phyloP scores from a whole-genome alignment of 2,797 vertebrate species.

The Euphonia xanthogaster region DNA sequence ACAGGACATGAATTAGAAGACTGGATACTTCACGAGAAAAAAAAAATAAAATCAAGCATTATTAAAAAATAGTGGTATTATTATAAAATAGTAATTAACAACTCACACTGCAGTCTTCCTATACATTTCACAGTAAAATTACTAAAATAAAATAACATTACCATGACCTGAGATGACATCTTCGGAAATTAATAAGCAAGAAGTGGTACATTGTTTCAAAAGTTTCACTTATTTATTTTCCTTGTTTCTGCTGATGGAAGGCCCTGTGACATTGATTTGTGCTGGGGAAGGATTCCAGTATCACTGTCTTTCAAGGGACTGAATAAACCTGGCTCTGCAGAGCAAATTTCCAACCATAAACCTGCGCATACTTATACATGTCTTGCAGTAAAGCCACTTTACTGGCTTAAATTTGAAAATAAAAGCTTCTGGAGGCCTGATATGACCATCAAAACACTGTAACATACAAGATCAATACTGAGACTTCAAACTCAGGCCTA shows the following conservation, averaged over 20 bases:
- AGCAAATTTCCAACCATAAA: not conserved
- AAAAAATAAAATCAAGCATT: not conserved
- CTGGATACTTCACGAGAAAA: not conserved
- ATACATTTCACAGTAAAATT: not conserved
- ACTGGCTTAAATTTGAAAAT: not conserved
- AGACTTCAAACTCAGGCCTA: not conserved
- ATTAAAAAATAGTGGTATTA: not conserved
- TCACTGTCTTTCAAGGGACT: not conserved
- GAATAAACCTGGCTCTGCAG: not conserved
- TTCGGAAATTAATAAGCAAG: not conserved
- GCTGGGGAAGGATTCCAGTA: not conserved
- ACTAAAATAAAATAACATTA: not conserved
- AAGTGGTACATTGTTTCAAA: not conserved
- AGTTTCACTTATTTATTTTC: not conserved
- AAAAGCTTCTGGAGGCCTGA: not conserved
- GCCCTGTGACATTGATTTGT: not conserved
- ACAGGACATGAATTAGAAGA: not conserved
- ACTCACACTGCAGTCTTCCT: not conserved
- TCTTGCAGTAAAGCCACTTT: not conserved
- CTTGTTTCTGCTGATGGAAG: not conserved
- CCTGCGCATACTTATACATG: accelerated
- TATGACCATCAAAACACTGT: not conserved
- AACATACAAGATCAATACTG: not conserved
- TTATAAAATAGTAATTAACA: not conserved
- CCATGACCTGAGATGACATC: not conserved